These are phyloP conservation scores for Tetragnatha versicolor DNA, from an alignment of 1,140 invertebrate species.

Conservation along the genomic window DNA sequence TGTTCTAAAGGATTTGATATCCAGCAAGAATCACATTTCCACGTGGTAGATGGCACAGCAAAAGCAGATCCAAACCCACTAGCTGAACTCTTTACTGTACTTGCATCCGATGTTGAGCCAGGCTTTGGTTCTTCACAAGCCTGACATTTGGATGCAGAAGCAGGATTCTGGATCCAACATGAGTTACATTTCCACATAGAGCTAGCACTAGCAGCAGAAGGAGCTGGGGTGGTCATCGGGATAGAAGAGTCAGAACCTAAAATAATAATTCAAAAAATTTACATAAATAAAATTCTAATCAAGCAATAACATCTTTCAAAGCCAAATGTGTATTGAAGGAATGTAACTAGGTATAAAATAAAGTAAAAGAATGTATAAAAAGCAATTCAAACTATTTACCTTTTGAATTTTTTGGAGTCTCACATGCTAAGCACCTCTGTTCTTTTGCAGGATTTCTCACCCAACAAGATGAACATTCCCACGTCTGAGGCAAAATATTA, in stretches of 20 bases:
- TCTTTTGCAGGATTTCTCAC: constrained; percentile 70
- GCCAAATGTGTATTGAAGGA: too few relatives aligned
- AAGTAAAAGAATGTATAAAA: neutral
- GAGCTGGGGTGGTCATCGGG: too few relatives aligned
- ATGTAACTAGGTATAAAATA: neutral
- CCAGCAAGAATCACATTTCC: constrained; percentile 74
- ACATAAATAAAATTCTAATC: too few relatives aligned
- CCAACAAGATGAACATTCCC: constrained; percentile 67
- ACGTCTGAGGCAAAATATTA: neutral
- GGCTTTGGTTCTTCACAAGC: constrained; percentile 69
- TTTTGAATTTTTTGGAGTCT: constrained; percentile 68
- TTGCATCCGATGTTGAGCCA: neutral
- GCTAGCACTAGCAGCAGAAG: too few relatives aligned
- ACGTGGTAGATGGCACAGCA: constrained; percentile 61
- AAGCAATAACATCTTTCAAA: too few relatives aligned
- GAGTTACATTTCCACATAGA: constrained; percentile 72
- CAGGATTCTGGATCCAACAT: constrained; percentile 74
- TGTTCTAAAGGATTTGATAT: constrained; percentile 70
- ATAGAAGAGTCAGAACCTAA: too few relatives aligned
- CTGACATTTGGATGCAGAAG: constrained; percentile 69
- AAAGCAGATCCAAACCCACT: neutral
- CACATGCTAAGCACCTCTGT: constrained; percentile 72
- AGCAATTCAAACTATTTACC: neutral
- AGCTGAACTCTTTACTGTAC: constrained; percentile 57
- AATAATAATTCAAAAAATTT: too few relatives aligned